These are phyloP conservation scores for Corythaeola cristata DNA, from an alignment of 2,113 vertebrate genomes.

Conservation along the genomic window DNA sequence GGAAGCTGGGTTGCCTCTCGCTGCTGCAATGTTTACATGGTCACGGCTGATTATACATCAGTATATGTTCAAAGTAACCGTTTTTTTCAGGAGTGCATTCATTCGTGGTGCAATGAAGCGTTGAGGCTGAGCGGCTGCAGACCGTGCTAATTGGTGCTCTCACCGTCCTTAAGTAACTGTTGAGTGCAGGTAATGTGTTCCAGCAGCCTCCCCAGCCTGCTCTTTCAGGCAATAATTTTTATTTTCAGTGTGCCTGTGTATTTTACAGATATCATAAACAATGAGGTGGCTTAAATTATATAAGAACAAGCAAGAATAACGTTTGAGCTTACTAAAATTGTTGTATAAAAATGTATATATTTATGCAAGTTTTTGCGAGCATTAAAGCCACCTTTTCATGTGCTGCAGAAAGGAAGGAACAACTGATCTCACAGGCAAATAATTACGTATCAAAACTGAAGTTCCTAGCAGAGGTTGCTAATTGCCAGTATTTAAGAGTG, in stretches of 20 bases:
- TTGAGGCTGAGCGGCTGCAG: neutral
- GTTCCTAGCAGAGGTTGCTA: conserved; percentile 34
- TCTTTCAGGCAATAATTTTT: neutral
- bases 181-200: neutral
- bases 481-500: neutral
- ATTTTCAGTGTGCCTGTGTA: neutral
- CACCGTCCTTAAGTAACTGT: neutral
- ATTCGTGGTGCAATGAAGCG: neutral
- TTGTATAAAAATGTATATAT: neutral
- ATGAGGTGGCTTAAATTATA: neutral
- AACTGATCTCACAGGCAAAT: neutral
- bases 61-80: neutral
- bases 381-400: neutral
- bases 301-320: neutral
- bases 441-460: neutral
- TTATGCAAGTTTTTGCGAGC: neutral
- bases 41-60: neutral
- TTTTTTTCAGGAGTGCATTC: conserved; percentile 2
- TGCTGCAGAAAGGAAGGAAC: neutral
- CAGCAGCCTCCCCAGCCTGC: neutral
- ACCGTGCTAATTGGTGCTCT: neutral
- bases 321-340: neutral
- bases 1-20: neutral
- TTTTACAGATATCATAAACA: neutral
- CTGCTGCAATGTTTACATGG: neutral